A percentile compares a stretch with the other conserved stretches of the same genome.
These are phyloP conservation scores for Hirudinaria manillensis DNA, from an alignment of 2,888 invertebrate species.

Conservation along the genomic window DNA sequence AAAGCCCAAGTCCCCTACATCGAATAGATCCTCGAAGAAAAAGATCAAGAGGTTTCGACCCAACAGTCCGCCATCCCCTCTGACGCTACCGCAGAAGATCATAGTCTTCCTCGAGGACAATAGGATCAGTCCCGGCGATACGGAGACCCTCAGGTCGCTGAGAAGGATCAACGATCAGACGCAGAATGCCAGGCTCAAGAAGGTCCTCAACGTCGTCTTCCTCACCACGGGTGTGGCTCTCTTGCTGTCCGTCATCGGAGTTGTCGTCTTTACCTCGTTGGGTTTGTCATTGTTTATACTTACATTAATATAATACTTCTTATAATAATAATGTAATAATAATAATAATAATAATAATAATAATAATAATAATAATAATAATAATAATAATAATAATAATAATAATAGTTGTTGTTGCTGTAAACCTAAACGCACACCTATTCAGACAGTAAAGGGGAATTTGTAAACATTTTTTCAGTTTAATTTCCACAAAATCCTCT, in stretches of 20 bases:
- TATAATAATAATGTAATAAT: too few species aligned
- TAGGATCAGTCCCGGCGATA: not conserved
- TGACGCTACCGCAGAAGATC: slow-evolving; percentile 19
- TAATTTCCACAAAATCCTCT: too few species aligned
- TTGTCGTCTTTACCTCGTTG: slow-evolving; percentile 47
- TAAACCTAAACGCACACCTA: too few species aligned
- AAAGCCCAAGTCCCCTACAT: slow-evolving; percentile 1
- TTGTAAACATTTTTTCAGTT: too few species aligned
- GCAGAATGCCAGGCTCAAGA: slow-evolving; percentile 43
- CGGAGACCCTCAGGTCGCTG: slow-evolving; percentile 13
- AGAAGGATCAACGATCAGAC: slow-evolving; percentile 5
- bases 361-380: too few species aligned
- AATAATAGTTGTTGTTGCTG: too few species aligned
- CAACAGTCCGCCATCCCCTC: not conserved
- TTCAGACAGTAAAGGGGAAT: too few species aligned
- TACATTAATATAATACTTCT: too few species aligned
- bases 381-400: too few species aligned
- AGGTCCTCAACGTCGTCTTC: slow-evolving; percentile 48
- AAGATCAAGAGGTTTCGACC: slow-evolving; percentile 21
- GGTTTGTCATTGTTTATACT: slow-evolving; percentile 40
- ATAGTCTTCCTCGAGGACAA: slow-evolving; percentile 18
- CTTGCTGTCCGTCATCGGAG: slow-evolving; percentile 46
- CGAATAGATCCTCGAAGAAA: slow-evolving; percentile 6
- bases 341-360: too few species aligned
- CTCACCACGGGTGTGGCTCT: slow-evolving; percentile 46